These are phyloP conservation scores for Antitype chi DNA, from an alignment of 2,888 invertebrate species.

Conservation along the genomic window DNA sequence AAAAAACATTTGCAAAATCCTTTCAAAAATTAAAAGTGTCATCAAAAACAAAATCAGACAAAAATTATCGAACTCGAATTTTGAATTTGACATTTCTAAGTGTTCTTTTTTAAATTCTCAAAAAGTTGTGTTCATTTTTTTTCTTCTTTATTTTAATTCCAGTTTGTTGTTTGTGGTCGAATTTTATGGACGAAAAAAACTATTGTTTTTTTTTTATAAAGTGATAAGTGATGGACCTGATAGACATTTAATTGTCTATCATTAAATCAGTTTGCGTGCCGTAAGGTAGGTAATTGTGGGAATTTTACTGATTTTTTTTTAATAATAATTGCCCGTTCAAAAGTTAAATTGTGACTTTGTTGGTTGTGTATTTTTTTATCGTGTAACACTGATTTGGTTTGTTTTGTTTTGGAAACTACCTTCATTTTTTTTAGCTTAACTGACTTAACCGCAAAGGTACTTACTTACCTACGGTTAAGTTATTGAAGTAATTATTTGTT, in stretches of 20 bases:
- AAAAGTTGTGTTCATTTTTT: constrained; percentile 17
- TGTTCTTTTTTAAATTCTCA: constrained; percentile 27
- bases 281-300: constrained; percentile 56
- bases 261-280: constrained; percentile 51
- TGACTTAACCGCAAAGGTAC: background rate
- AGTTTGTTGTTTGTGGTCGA: constrained; percentile 17
- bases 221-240: constrained; percentile 41
- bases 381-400: background rate
- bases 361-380: constrained; percentile 8
- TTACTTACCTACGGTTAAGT: background rate
- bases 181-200: background rate
- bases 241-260: constrained; percentile 53
- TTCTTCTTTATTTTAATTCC: background rate
- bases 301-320: constrained; percentile 25
- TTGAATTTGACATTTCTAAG: constrained; percentile 30
- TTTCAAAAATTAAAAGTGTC: background rate
- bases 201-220: constrained; percentile 20
- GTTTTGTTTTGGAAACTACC: constrained; percentile 13
- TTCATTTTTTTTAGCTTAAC: background rate
- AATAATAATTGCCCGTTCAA: background rate
- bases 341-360: background rate
- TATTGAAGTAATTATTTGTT: background rate
- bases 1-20: background rate
- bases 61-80: constrained; percentile 1
- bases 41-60: background rate